phyloP scores from a whole-genome alignment of 2,113 vertebrate species.

The Ibidorhyncha struthersii region DNA sequence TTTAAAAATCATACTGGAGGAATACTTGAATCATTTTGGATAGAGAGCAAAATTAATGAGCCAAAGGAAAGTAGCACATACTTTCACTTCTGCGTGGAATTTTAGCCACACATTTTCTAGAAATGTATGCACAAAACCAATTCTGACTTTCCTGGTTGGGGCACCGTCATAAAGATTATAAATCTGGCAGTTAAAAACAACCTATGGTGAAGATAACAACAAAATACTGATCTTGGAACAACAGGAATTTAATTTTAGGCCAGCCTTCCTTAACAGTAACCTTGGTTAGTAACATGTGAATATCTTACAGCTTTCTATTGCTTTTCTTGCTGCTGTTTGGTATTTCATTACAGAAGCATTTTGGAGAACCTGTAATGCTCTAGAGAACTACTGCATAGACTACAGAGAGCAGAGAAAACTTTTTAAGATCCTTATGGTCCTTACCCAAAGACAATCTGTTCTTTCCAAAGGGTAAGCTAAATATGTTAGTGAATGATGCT shows the following conservation, averaged over 20 bases:
- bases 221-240: not conserved
- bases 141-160: not conserved
- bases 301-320: not conserved
- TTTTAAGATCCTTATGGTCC: not conserved
- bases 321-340: not conserved
- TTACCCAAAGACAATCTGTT: not conserved
- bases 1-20: not conserved
- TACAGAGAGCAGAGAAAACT: not conserved
- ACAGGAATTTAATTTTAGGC: not conserved
- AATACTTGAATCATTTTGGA: not conserved
- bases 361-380: not conserved
- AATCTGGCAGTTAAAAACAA: not conserved
- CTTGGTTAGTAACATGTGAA: not conserved
- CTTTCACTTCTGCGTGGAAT: not conserved
- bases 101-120: not conserved
- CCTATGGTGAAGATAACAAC: not conserved
- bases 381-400: not conserved
- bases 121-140: not conserved
- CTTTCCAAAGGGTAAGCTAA: not conserved
- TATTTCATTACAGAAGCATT: not conserved
- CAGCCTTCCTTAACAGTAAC: not conserved
- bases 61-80: not conserved
- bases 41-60: not conserved
- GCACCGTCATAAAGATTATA: not conserved
- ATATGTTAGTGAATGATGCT: not conserved